Conservation (phyloP, 2,113 vertebrate species). For the Brachirus orientalis region DNA sequence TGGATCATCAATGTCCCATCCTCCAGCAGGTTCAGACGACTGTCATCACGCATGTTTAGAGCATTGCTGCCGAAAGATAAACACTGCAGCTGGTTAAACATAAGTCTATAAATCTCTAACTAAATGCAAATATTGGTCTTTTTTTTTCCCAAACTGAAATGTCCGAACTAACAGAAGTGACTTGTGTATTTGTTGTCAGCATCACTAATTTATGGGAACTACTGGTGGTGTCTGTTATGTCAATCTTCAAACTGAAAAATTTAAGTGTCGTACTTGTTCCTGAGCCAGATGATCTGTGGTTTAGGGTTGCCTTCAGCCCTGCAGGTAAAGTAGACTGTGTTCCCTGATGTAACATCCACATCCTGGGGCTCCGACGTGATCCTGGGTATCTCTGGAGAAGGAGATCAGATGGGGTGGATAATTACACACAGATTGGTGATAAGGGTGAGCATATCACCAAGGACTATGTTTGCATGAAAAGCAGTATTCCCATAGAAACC, state of each 20-base stretch:
- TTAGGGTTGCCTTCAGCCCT: slow-evolving; percentile 98
- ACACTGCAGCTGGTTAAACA: neutral
- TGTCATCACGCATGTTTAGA: slow-evolving; percentile 94
- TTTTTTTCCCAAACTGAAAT: neutral
- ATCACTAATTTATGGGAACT: no score
- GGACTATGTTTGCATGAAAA: no score
- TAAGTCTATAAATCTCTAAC: neutral
- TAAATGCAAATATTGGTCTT: no score
- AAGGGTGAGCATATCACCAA: no score
- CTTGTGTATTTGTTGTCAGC: no score
- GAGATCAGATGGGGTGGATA: slow-evolving; percentile 18
- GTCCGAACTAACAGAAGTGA: neutral
- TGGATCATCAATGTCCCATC: slow-evolving; percentile 98
- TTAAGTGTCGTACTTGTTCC: slow-evolving; percentile 87
- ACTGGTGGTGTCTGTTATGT: neutral
- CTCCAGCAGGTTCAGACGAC: slow-evolving; percentile 93
- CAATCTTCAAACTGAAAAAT: neutral
- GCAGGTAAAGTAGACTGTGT: slow-evolving; percentile 98
- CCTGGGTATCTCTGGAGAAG: slow-evolving; percentile 90
- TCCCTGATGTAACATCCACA: slow-evolving; percentile 94
- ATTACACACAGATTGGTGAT: neutral
- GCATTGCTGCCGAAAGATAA: slow-evolving; percentile 59
- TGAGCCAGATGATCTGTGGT: slow-evolving; percentile 99
- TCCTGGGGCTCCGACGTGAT: slow-evolving; percentile 98
- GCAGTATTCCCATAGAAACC: no score